phyloP scores from a whole-genome alignment of 2,797 vertebrate species.

The Clarias fuscus region DNA sequence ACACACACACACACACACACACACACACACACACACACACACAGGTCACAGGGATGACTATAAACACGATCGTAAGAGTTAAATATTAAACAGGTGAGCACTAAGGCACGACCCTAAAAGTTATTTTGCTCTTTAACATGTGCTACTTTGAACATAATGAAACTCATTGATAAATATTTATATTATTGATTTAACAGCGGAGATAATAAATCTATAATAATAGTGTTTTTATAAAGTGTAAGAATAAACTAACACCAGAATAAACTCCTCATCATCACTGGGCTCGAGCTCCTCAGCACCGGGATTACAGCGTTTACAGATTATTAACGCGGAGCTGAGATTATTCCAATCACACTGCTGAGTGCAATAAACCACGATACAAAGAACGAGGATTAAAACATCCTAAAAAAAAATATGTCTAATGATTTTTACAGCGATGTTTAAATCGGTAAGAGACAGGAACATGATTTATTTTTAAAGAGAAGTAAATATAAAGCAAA shows the following conservation, averaged over 20 bases:
- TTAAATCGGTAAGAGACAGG: background rate
- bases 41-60: too few relatives aligned
- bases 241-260: background rate
- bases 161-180: background rate
- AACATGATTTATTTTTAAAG: background rate
- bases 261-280: background rate
- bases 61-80: too few relatives aligned
- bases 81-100: too few relatives aligned
- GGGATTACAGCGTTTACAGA: background rate
- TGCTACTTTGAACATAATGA: background rate
- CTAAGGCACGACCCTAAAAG: too few relatives aligned
- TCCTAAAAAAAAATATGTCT: background rate
- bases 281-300: background rate
- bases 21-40: background rate
- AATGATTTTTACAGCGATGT: background rate
- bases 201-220: background rate
- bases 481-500: background rate
- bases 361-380: background rate
- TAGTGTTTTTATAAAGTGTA: too few relatives aligned
- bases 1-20: too few relatives aligned
- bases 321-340: background rate
- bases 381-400: background rate
- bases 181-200: background rate
- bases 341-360: background rate
- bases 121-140: background rate